phyloP scores from a whole-genome alignment of 2,888 invertebrate genomes.

The Spicauda simplicius region DNA sequence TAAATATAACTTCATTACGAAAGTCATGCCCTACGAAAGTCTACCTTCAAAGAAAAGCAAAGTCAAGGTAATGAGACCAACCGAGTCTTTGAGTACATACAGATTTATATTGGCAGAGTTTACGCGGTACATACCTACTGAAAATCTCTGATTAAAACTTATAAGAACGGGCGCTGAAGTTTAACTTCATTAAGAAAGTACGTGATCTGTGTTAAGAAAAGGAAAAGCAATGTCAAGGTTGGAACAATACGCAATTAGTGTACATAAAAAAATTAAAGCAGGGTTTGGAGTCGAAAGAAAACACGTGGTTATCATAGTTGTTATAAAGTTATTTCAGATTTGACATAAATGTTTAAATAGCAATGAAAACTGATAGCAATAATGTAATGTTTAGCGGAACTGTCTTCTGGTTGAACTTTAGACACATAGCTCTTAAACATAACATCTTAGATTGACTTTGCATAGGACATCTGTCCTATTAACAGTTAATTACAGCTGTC shows the following conservation, averaged over 20 bases:
- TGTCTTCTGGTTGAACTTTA: no score
- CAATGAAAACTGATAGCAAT: no score
- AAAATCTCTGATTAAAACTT: background rate
- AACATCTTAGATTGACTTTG: no score
- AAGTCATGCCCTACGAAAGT: conserved; percentile 7
- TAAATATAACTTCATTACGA: conserved; percentile 24
- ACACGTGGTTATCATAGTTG: no score
- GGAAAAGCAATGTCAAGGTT: background rate
- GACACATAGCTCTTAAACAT: no score
- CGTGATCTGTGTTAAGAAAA: background rate
- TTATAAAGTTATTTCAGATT: no score
- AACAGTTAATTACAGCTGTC: no score
- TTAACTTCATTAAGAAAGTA: background rate
- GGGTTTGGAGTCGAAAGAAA: no score
- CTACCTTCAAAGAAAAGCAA: conserved; percentile 24
- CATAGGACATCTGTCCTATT: no score
- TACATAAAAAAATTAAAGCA: background rate
- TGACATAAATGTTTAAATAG: no score
- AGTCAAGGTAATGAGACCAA: conserved; percentile 28
- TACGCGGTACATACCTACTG: background rate
- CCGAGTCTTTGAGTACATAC: conserved; percentile 3
- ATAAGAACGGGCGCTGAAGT: background rate
- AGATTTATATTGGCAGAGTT: conserved; percentile 11
- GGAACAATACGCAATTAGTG: background rate
- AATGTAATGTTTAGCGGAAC: no score